These are phyloP conservation scores for Lutraria lutraria DNA, from an alignment of 2,888 invertebrate genomes.

Conservation along the genomic window DNA sequence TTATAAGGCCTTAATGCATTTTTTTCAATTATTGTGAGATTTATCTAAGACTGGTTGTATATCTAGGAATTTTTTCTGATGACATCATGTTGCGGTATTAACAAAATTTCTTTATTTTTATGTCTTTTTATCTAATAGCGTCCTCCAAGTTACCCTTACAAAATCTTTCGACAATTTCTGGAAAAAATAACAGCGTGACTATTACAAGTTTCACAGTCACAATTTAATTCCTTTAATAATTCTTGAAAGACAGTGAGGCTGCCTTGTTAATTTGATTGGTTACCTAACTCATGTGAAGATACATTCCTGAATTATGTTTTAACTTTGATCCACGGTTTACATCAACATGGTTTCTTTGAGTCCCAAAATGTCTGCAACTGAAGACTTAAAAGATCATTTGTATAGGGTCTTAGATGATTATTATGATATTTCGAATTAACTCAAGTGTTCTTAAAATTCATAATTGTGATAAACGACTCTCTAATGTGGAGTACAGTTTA, in stretches of 20 bases:
- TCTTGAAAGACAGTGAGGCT: not conserved
- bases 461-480: conserved; percentile 19
- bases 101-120: too few relatives aligned
- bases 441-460: conserved; percentile 7
- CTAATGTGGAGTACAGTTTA: not conserved
- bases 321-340: not conserved
- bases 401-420: not conserved
- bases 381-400: not conserved
- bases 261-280: not conserved
- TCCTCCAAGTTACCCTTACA: not conserved
- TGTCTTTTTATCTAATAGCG: not conserved
- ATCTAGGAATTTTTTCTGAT: too few relatives aligned
- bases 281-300: not conserved
- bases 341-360: not conserved
- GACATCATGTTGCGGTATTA: too few relatives aligned
- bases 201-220: not conserved
- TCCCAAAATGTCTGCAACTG: not conserved
- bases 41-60: too few relatives aligned
- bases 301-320: not conserved
- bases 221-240: not conserved
- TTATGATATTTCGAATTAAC: not conserved
- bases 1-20: too few relatives aligned
- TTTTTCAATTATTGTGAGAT: too few relatives aligned
- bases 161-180: not conserved
- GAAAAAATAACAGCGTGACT: not conserved